Base-by-base conservation (phyloP, 1,140 invertebrate species). In the Helicorthomorpha holstii region DNA sequence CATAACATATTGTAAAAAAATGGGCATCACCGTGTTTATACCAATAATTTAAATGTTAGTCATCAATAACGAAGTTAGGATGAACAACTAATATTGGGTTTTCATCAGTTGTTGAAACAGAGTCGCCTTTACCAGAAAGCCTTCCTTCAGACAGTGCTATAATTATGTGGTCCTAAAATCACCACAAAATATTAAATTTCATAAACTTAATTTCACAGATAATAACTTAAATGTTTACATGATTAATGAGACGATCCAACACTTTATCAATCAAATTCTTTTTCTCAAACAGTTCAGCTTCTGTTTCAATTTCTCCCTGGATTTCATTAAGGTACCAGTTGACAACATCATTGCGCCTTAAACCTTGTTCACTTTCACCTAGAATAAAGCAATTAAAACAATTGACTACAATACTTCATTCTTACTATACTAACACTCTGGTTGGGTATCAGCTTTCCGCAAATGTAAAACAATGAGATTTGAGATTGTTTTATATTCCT, bases 281-380 rank as follows among this genome's bases (percentile, higher is more conserved):
- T 61, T 82, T 80, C 60, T 92, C 83, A 16, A 94, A 65, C 2
- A 98, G 66, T 61, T 98, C 91, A 21, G 85, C 84, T 67, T 97
- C 93, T 1, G 78, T 78, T 58, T 96, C 89, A 55, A 96, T 83
- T 57, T 89, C 78, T 60, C 81, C 80, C 58, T 85, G 80, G 55
- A 95, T 81, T 64, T 89, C 79, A 63, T 87, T 81, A 45, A 98
- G 71, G 70, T 98, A 98, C 94, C 94, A 98, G 55, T 83, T 81
- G 25, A 98, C 78, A 0, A 99, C 70, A 52, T 90, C 84, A 57
- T 81, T 85, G 57, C 83, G 80, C 54, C 73, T 76, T 56, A 91
- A 75, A 12, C 88, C 88, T 42, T 71, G 66, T 3, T 3, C 24
- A n/a, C 21, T 48, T 16, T 47, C 54, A 19, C 53, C 53, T 34